Evolutionary conservation across 2,888 invertebrate genomes (phyloP).

Genomic region (Chymomyza fuscimana): DNA sequence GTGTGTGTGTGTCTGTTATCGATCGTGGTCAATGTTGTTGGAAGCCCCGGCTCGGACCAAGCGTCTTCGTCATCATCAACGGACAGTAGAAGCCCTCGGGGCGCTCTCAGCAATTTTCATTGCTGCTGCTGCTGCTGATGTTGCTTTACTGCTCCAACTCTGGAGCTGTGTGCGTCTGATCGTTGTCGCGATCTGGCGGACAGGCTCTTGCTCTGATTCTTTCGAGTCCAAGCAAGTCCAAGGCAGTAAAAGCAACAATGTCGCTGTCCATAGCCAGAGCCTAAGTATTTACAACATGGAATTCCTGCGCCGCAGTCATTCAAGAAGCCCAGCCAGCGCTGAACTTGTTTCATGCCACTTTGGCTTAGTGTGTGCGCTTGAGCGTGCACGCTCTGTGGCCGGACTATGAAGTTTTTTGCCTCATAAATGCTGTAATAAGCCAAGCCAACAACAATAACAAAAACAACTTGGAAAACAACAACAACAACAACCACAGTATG

Average conservation of each 20-base stretch:
- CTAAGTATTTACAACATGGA: constrained; percentile 67
- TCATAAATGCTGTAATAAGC: constrained; percentile 72
- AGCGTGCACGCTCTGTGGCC: constrained; percentile 48
- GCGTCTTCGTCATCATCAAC: constrained; percentile 50
- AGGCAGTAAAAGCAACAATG: constrained; percentile 48
- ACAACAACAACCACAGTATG: constrained; percentile 31
- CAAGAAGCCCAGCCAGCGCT: constrained; percentile 37
- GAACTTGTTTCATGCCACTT: constrained; percentile 70
- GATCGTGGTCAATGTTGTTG: constrained; percentile 67
- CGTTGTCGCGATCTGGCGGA: constrained; percentile 66
- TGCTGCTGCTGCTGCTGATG: constrained; percentile 49
- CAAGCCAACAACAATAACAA: constrained; percentile 35
- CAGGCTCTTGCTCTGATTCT: constrained; percentile 63
- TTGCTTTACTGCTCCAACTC: constrained; percentile 36
- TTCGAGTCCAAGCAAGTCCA: constrained; percentile 38
- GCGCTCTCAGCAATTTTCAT: constrained; percentile 77
- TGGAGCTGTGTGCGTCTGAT: constrained; percentile 38
- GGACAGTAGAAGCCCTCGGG: constrained; percentile 73
- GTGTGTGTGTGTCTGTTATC: constrained; percentile 54
- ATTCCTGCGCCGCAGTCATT: constrained; percentile 65
- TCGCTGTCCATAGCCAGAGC: constrained; percentile 38
- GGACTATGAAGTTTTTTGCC: constrained; percentile 31
- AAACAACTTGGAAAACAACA: constrained; percentile 29
- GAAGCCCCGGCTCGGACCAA: constrained; percentile 50
- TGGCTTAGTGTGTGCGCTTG: constrained; percentile 56